Percentiles rank a stretch among this genome's conserved stretches.
Conservation (phyloP, 2,888 invertebrate genomes). For the Zele albiditarsus region DNA sequence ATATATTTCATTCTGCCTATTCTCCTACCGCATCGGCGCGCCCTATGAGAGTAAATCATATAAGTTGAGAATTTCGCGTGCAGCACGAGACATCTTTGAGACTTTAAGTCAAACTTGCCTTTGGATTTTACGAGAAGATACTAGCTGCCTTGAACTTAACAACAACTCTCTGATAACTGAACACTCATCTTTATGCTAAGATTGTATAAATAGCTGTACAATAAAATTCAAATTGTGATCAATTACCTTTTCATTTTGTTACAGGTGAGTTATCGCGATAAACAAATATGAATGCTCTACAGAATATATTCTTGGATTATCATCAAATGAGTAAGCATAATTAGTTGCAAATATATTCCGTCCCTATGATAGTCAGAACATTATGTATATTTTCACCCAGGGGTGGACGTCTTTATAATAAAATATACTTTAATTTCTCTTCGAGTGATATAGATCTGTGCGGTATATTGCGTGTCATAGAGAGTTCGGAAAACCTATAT, state of each 20-base stretch:
- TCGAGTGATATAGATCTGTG: too few relatives aligned
- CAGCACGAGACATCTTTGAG: conserved; percentile 61
- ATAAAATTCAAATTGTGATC: conserved; percentile 29
- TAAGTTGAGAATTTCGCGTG: conserved; percentile 70
- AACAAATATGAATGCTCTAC: neutral
- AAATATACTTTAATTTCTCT: too few relatives aligned
- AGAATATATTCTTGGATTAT: neutral
- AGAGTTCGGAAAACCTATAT: too few relatives aligned
- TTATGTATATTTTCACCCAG: too few relatives aligned
- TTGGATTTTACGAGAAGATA: conserved; percentile 44
- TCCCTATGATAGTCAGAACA: neutral
- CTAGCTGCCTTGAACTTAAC: conserved; percentile 55
- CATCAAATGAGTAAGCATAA: neutral
- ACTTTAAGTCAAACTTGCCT: conserved; percentile 58
- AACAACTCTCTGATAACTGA: conserved; percentile 65
- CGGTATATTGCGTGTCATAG: too few relatives aligned
- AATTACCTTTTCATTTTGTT: conserved; percentile 40
- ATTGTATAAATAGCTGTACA: conserved; percentile 14
- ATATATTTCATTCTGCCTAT: conserved; percentile 38
- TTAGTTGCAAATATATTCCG: neutral
- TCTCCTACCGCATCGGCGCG: conserved; percentile 49
- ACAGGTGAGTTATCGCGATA: conserved; percentile 44
- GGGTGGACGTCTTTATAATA: too few relatives aligned
- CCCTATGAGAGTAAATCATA: conserved; percentile 66
- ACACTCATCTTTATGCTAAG: conserved; percentile 1